phyloP scores from a whole-genome alignment of 2,113 vertebrate genomes.

The Cacatua alba region DNA sequence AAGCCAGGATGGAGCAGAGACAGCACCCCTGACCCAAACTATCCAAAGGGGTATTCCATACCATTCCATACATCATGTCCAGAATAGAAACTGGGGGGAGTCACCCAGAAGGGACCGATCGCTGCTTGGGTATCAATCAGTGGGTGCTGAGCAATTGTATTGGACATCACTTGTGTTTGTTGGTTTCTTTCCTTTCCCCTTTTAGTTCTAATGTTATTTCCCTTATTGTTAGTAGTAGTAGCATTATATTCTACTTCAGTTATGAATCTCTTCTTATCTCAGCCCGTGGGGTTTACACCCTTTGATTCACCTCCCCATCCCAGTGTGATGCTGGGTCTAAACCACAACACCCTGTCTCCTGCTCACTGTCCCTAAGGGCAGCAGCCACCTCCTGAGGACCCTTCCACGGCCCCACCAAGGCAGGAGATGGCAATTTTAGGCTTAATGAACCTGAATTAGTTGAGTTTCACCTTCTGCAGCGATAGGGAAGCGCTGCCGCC shows the following conservation, averaged over 20 bases:
- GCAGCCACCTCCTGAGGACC: not conserved
- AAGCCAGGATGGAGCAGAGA: not conserved
- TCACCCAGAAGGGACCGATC: not conserved
- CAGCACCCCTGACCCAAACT: not conserved
- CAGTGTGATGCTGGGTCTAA: not conserved
- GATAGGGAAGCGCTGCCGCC: not conserved
- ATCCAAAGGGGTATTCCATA: not conserved
- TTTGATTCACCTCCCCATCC: not conserved
- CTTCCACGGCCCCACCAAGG: not conserved
- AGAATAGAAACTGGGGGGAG: not conserved
- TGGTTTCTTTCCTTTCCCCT: not conserved
- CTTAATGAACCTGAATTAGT: slow-evolving; percentile 56
- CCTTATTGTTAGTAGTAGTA: not conserved
- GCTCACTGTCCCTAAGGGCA: not conserved
- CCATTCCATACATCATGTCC: not conserved
- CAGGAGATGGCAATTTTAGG: slow-evolving; percentile 19
- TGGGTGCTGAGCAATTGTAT: not conserved
- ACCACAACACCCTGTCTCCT: not conserved
- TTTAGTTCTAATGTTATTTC: not conserved
- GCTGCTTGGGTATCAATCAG: not conserved
- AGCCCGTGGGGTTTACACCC: not conserved
- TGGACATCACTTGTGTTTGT: not conserved
- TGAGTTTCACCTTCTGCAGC: slow-evolving; percentile 26
- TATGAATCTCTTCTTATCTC: not conserved
- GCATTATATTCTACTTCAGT: not conserved